Percentiles rank a stretch among this genome's conserved stretches.
Evolutionary conservation across 2,113 vertebrate genomes (phyloP).

Genomic region (Zosterops pallidus): DNA sequence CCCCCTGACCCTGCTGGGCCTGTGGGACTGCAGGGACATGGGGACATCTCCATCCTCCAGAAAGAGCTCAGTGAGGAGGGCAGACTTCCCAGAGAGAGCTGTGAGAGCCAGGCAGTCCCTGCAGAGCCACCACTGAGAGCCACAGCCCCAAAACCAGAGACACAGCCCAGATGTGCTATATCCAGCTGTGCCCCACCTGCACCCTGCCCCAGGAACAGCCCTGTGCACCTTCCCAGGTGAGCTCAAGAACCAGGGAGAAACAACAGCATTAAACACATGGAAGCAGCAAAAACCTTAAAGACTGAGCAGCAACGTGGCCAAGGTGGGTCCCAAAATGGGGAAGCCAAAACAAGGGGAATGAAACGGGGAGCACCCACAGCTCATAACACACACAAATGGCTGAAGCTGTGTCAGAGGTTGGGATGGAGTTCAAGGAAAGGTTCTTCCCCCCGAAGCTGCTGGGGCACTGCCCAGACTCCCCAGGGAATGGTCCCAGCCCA

Average conservation of each 20-base stretch:
- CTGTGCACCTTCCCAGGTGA: not conserved
- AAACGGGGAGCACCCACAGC: not conserved
- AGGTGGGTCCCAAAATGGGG: not conserved
- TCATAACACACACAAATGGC: not conserved
- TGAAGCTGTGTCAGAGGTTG: not conserved
- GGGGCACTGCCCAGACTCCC: not conserved
- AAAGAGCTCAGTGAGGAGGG: constrained; percentile 77
- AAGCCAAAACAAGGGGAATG: accelerated
- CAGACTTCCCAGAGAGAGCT: constrained; percentile 53
- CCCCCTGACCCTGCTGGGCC: constrained; percentile 34
- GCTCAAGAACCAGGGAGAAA: not conserved
- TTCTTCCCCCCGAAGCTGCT: not conserved
- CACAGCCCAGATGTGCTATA: not conserved
- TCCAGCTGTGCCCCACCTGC: not conserved
- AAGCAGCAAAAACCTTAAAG: not conserved
- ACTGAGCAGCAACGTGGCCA: not conserved
- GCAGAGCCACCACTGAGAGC: not conserved
- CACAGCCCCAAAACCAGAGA: not conserved
- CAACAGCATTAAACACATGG: accelerated
- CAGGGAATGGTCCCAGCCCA: not conserved
- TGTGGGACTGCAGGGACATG: not conserved
- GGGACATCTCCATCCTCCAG: constrained; percentile 55
- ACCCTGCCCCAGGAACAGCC: not conserved
- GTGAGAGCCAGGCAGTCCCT: not conserved
- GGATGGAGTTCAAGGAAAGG: not conserved